Base-by-base conservation (phyloP, 2,797 vertebrate species). In the Artibeus jamaicensis region DNA sequence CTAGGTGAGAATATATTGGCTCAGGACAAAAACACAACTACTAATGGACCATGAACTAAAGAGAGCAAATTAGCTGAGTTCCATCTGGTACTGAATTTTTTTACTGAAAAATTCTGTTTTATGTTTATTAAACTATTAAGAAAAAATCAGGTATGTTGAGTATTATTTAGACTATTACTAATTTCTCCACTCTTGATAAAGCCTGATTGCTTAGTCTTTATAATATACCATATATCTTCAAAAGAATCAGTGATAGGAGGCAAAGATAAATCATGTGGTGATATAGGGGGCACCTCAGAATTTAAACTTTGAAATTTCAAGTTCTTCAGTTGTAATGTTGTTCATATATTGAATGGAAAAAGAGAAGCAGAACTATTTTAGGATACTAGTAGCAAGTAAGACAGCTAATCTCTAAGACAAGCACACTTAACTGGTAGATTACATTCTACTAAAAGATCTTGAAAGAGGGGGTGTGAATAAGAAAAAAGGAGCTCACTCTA, bases 341-440 rank as follows among this genome's bases (percentile, higher is more conserved):
- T 82, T 90, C 44, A 4, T 81, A 59, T 93, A 9, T 92, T 93
- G 79, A 85, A 29, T 9, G 18, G n/a, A 29, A 19, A 92, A 71
- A 79, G 73, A 19, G 86, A 94, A 93, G 21, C 44, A 85, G 76
- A 96, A 59, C 10, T 42, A 65, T 44, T 81, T 95, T 81, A 71
- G 88, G 34, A 21, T 86, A 62, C n/a, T 62, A n/a, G n/a, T 84
- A 87, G 29, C 34, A 85, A 74, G 16, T 73, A 79, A 77, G 46
- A 84, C 3, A 65, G 65, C 68, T 95, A 50, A 84, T 89, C n/a
- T 95, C 24, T 89, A 86, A 96, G 29, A 46, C 59, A 95, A n/a
- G 46, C 32, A 37, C 22, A 14, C 11, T 94, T 10, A 73, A 57
- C 48, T 50, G 37, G 18, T 81, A 67, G 55, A 65, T 73, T 24